Evolutionary conservation across 2,888 invertebrate genomes (phyloP).

Genomic region (Netelia inedita): DNA sequence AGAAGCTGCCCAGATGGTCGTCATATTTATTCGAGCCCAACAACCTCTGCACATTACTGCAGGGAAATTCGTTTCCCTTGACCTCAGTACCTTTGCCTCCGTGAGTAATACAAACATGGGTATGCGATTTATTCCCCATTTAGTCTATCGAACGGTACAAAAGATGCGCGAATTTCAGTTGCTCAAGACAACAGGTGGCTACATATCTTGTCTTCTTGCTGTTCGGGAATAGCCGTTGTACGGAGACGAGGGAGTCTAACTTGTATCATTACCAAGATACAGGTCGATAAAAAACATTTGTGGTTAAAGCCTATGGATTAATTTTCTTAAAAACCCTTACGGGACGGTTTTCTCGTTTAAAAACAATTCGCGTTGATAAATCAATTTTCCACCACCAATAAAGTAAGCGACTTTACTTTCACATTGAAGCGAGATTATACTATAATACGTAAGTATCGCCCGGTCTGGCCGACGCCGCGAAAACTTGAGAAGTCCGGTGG

Average conservation of each 20-base stretch:
- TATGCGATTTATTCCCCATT: too few relatives aligned
- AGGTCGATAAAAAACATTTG: background rate
- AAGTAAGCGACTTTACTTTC: background rate
- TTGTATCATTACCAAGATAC: background rate
- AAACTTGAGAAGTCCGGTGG: background rate
- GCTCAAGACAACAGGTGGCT: conserved; percentile 54
- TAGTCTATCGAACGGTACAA: too few relatives aligned
- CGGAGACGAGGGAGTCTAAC: background rate
- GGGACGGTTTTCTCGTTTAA: too few relatives aligned
- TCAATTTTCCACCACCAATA: background rate
- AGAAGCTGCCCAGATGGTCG: conserved; percentile 51
- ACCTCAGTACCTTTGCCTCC: conserved; percentile 61
- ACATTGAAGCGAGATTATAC: background rate
- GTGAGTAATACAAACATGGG: conserved; percentile 45
- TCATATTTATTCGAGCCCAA: conserved; percentile 60
- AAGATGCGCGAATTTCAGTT: conserved; percentile 36
- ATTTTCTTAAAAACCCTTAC: too few relatives aligned
- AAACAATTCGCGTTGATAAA: background rate
- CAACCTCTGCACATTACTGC: conserved; percentile 67
- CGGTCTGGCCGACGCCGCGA: background rate
- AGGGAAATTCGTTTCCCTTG: conserved; percentile 68
- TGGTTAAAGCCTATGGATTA: background rate
- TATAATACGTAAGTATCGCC: background rate
- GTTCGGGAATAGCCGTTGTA: conserved; percentile 6
- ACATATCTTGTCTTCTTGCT: conserved; percentile 52